Evolutionary conservation across 2,113 vertebrate species (phyloP).

Genomic region (Naja naja): DNA sequence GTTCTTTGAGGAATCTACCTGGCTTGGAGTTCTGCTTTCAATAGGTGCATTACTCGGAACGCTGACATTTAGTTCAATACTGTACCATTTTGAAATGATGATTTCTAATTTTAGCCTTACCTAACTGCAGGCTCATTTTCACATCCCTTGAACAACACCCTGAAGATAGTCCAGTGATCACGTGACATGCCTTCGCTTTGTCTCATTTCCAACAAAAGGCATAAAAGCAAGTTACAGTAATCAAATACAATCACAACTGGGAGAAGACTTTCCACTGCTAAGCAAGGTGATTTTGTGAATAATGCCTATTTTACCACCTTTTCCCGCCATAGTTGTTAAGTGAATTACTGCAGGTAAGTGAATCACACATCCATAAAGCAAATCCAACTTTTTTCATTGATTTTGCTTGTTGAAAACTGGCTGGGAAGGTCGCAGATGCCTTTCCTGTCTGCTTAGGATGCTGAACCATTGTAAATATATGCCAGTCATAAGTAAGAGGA

Average conservation of each 20-base stretch:
- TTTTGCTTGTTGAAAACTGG: background rate
- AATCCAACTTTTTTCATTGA: background rate
- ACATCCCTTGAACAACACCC: background rate
- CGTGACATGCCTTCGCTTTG: background rate
- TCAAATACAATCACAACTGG: background rate
- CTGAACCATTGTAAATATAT: background rate
- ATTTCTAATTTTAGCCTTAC: background rate
- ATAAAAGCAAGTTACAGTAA: background rate
- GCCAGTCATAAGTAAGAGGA: background rate
- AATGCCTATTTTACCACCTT: background rate
- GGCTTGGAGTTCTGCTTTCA: too few relatives aligned
- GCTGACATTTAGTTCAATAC: background rate
- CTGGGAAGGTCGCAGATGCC: background rate
- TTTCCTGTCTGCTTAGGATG: background rate
- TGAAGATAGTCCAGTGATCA: background rate
- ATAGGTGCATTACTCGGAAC: too few relatives aligned
- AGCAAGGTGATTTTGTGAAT: background rate
- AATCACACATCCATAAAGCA: background rate
- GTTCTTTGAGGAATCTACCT: too few relatives aligned
- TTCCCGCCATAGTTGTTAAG: background rate
- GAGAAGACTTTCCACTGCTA: background rate
- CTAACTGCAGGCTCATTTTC: background rate
- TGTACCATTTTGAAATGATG: background rate
- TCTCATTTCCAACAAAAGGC: background rate
- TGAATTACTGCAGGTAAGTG: background rate